Percentiles rank a stretch among this genome's conserved stretches.
Conservation (phyloP, 1,140 invertebrate species). For the Antheraea mylitta region DNA sequence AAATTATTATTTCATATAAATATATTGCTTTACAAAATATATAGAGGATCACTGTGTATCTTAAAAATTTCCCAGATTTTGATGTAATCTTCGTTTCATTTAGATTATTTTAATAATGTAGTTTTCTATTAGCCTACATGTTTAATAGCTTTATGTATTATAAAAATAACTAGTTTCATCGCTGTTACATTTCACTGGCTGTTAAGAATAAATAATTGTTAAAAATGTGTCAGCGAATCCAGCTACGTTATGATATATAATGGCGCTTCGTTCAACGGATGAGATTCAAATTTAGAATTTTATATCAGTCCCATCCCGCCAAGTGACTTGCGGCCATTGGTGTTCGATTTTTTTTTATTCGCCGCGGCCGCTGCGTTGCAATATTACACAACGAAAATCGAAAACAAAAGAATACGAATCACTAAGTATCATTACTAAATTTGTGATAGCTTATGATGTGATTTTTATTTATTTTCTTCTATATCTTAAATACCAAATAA, state of each 20-base stretch:
- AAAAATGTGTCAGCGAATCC: constrained; percentile 21
- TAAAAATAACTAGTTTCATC: background rate
- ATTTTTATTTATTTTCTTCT: no score
- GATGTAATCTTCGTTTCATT: no score
- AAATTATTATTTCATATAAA: no score
- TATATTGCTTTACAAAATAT: no score
- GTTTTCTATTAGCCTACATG: background rate
- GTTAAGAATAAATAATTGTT: constrained; percentile 17
- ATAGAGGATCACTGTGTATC: no score
- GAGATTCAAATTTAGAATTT: constrained; percentile 72
- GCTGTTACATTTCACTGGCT: background rate
- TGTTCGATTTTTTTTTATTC: constrained; percentile 43
- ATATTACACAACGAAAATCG: constrained; percentile 49
- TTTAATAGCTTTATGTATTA: background rate
- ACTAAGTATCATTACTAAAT: no score
- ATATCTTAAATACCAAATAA: no score
- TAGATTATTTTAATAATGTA: background rate
- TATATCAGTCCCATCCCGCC: constrained; percentile 58
- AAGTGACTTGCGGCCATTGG: constrained; percentile 15
- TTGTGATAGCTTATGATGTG: no score
- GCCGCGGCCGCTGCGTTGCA: constrained; percentile 18
- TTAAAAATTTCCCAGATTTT: no score
- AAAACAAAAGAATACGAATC: constrained; percentile 35
- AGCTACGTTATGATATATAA: constrained; percentile 41
- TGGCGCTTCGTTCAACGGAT: constrained; percentile 43